phyloP scores from a whole-genome alignment of 2,888 invertebrate genomes.

The Acanthopleura granulata region DNA sequence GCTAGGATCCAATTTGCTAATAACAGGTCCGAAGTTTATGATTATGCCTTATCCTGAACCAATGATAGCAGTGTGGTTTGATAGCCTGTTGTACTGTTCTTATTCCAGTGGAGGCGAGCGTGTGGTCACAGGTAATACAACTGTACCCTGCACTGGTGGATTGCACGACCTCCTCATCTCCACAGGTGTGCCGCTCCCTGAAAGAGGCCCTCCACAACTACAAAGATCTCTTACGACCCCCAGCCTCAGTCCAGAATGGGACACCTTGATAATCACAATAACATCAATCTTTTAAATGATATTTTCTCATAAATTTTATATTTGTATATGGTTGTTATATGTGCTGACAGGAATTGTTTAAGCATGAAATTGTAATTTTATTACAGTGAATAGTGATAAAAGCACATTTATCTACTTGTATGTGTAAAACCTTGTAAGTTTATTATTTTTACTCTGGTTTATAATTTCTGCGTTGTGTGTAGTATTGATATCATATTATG shows the following conservation, averaged over 20 bases:
- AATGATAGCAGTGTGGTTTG: conserved; percentile 17
- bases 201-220: conserved; percentile 90
- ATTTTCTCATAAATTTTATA: too few species aligned
- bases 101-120: conserved; percentile 83
- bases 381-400: too few species aligned
- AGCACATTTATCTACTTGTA: too few species aligned
- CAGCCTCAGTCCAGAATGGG: background rate
- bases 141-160: conserved; percentile 91
- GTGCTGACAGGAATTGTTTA: too few species aligned
- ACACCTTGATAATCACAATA: background rate
- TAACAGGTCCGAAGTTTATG: background rate
- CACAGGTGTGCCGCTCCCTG: conserved; percentile 84
- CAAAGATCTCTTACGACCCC: conserved; percentile 65
- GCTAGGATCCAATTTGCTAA: too few species aligned
- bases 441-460: too few species aligned
- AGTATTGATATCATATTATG: too few species aligned
- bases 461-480: too few species aligned
- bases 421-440: too few species aligned
- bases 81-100: conserved; percentile 1
- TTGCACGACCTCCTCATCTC: conserved; percentile 83
- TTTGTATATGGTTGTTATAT: too few species aligned
- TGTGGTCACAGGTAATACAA: conserved; percentile 94
- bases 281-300: too few species aligned
- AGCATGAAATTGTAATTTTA: too few species aligned
- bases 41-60: background rate